A percentile compares a stretch with the other conserved stretches of the same genome.
These are phyloP conservation scores for Poecilus cupreus DNA, from an alignment of 2,888 invertebrate genomes.

Conservation along the genomic window DNA sequence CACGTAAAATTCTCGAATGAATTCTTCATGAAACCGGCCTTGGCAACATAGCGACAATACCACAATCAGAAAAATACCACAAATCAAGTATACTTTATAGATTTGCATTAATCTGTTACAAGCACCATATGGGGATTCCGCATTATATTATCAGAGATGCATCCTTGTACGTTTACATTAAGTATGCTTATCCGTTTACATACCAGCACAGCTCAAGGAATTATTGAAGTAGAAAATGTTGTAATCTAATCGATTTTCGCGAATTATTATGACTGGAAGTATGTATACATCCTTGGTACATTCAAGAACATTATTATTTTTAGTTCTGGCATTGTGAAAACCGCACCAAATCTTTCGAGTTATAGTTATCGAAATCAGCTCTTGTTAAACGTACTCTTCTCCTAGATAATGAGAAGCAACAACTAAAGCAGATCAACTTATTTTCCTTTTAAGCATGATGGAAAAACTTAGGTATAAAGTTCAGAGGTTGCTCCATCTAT, in stretches of 20 bases:
- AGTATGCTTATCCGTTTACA: constrained; percentile 29
- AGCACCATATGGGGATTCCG: constrained; percentile 15
- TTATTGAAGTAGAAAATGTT: constrained; percentile 16
- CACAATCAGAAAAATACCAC: constrained; percentile 26
- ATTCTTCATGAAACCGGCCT: background rate
- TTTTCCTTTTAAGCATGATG: background rate
- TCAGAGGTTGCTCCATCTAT: constrained; percentile 47
- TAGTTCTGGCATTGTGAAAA: too few species aligned
- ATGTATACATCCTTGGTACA: background rate
- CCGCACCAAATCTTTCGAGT: too few species aligned
- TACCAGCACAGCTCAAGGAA: background rate
- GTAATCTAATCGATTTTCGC: constrained; percentile 22
- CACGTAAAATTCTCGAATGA: constrained; percentile 1
- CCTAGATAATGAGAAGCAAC: background rate
- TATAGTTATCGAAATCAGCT: too few species aligned
- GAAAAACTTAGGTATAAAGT: constrained; percentile 19
- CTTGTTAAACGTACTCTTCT: background rate
- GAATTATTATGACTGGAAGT: constrained; percentile 5
- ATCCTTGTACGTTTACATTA: constrained; percentile 29
- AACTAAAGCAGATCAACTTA: background rate
- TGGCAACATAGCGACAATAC: constrained; percentile 15
- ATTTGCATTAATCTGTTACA: constrained; percentile 42
- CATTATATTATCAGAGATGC: constrained; percentile 31
- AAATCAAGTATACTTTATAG: constrained; percentile 40
- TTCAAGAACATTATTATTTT: too few species aligned